Conservation (phyloP, 2,113 vertebrate species). For the Axis porcinus region DNA sequence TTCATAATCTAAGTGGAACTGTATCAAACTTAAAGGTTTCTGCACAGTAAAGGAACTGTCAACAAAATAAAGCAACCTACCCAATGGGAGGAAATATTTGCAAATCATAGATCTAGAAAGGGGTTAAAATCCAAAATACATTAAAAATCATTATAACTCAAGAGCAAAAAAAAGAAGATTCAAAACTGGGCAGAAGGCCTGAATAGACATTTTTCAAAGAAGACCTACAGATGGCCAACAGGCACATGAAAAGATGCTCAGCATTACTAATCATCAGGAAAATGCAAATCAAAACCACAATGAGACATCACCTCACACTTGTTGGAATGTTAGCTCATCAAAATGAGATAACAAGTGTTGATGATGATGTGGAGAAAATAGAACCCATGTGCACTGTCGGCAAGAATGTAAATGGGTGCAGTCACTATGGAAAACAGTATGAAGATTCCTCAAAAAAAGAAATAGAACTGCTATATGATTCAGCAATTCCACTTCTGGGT, state of each 20-base stretch:
- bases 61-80: neutral
- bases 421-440: neutral
- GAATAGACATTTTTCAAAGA: neutral
- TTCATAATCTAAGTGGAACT: neutral
- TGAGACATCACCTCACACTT: neutral
- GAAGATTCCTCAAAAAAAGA: neutral
- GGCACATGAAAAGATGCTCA: neutral
- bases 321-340: neutral
- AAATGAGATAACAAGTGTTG: neutral
- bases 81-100: neutral
- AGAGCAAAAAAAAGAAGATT: neutral
- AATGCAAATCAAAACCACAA: neutral
- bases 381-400: neutral
- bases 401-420: neutral
- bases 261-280: neutral
- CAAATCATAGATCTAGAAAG: neutral
- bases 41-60: neutral
- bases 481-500: neutral
- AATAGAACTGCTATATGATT: neutral
- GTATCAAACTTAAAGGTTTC: neutral
- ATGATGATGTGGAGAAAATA: neutral
- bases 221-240: neutral
- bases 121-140: neutral
- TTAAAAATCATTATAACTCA: neutral
- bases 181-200: neutral